phyloP scores from a whole-genome alignment of 1,140 invertebrate genomes.

The Artemia franciscana region DNA sequence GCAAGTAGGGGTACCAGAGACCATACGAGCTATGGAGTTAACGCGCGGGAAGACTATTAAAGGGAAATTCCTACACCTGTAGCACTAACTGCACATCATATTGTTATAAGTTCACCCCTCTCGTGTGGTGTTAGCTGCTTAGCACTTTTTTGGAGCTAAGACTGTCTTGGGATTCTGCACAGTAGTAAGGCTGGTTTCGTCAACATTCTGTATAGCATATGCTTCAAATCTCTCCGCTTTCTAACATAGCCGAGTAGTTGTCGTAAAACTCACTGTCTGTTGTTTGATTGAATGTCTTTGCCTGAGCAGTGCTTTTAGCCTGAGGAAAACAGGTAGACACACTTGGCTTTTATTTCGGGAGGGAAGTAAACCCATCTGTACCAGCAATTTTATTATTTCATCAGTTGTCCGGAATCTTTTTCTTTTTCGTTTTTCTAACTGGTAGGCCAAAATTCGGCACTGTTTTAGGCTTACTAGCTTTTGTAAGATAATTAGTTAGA shows the following conservation, averaged over 20 bases:
- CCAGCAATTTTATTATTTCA: too few species aligned
- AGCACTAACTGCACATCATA: slow-evolving; percentile 18
- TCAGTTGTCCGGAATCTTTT: too few species aligned
- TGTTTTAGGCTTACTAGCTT: too few species aligned
- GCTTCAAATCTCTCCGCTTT: slow-evolving; percentile 12
- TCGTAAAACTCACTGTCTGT: slow-evolving; percentile 1
- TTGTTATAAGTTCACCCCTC: slow-evolving; percentile 19
- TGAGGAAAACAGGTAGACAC: not conserved
- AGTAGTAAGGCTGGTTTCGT: slow-evolving; percentile 21
- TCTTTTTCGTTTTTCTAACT: too few species aligned
- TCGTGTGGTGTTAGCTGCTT: slow-evolving; percentile 20
- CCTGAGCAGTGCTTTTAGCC: not conserved
- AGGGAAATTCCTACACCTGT: slow-evolving; percentile 19
- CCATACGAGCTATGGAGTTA: slow-evolving; percentile 21
- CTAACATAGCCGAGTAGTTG: slow-evolving; percentile 12
- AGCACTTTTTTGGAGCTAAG: slow-evolving; percentile 18
- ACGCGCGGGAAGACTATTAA: slow-evolving; percentile 21
- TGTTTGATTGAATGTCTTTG: not conserved
- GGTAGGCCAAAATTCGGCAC: too few species aligned
- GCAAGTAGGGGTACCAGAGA: slow-evolving; percentile 21
- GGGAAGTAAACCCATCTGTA: not conserved
- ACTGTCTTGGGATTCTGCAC: slow-evolving; percentile 18
- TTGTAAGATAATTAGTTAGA: too few species aligned
- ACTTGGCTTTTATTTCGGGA: not conserved
- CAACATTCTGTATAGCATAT: slow-evolving; percentile 19